Base-by-base conservation (phyloP, 2,113 vertebrate species). In the Oxygymnocypris stewartii region DNA sequence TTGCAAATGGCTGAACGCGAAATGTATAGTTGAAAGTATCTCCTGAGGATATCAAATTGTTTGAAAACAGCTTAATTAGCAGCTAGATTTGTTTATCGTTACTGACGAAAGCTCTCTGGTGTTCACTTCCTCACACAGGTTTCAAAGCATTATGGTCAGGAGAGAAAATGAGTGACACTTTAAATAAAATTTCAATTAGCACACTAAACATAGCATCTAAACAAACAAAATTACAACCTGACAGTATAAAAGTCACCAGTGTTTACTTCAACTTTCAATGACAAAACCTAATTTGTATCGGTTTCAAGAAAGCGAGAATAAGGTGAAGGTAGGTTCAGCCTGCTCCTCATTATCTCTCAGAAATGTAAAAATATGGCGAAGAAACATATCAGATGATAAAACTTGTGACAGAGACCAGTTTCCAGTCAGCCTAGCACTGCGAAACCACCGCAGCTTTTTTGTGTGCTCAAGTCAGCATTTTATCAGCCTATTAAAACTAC, bases 11-110 rank as follows among this genome's bases (percentile, higher is more conserved):
- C 79, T 85, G 44, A 81, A 75, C 6, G 18, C 35, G 14, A 77
- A 51, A 82, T 51, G 8, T 40, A 25, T 61, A 49, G 76, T 16
- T 54, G 75, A 80, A 63, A 69, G 67, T 85, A 42, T 71, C 82
- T 87, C 61, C 31, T 65, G 78, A 44, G 76, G 63, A 84, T 86
- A 88, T 78, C 49, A 63, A 61, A 81, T 79, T 79, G 20, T 86
- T 89, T 86, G 77, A 89, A 89, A 86, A 88, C 69, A 86, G 47
- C 82, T 81, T 84, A 86, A 82, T 88, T 88, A 86, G 84, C 76
- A 49, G 35, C 13, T 57, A 47, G 18, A 84, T 84, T 54, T 14
- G 6, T 63, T 57, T 54, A 54, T 75, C 31, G 18, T 76, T 12
- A 37, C 40, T 51, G 42, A 57, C 3, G 81, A 86, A 88, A 80